Base-by-base conservation (phyloP, 2,797 vertebrate species). In the Enteromius trimaculatus region DNA sequence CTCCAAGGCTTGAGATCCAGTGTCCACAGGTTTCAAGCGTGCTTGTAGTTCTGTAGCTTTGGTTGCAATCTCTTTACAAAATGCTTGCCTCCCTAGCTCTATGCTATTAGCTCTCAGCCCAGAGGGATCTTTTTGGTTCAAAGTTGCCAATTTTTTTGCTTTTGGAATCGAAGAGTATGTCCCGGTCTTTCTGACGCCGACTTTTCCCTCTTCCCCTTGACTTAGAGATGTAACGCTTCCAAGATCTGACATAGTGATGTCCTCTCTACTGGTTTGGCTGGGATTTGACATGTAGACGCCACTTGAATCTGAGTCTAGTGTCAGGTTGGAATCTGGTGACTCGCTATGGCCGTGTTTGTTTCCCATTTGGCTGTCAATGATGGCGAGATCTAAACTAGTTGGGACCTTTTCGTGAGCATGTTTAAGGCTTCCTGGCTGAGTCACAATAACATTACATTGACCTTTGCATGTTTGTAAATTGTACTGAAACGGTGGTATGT, bases 291-390 rank as follows among this genome's bases (percentile, higher is more conserved):
- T 92, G 85, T 94, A 94, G 83, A 95, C 83, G 14, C 94, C 94
- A 29, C 94, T 95, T 77, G 95, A 95, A 85, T 95, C 94, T 0
- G 93, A 95, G 82, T 95, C 94, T 74, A 94, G 71, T 0, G 93
- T 94, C 6, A 93, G 81, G 86, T 95, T 94, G 19, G 94, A 95
- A 88, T 95, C 93, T 82, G 94, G 95, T 79, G 95, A 95, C 85
- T 68, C 79, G 31, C 71, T 84, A 26, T 87, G 76, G 21, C 66
- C 91, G 87, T 91, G 93, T 92, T 90, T 94, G 92, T 83, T 95
- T 92, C 76, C 65, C 34, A 86, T 21, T n/a, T 77, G 88, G 29
- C 89, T 47, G 8, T 83, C 80, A 66, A 84, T 66, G 14, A 85
- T 49, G 26, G 14, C 87, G 26, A 95, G 91, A 84, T 95, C 93